Evolutionary conservation across 2,797 vertebrate species (phyloP), one percentile per base, ranked within the genome.

Genomic region (Aeoliscus strigatus): DNA sequence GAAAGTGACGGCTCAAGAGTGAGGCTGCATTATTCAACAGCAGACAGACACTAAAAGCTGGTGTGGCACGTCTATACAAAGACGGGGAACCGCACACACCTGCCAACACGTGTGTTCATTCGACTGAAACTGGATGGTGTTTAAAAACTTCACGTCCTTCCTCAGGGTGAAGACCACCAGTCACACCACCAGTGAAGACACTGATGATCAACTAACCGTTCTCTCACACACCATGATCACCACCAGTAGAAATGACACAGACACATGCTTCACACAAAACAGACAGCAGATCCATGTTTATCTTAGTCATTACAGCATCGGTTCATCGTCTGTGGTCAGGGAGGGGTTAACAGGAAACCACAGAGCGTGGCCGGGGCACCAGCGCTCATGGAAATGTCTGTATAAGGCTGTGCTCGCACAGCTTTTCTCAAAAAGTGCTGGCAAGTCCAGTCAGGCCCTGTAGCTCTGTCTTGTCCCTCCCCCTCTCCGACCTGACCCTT

Each of bases 261-360:
- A 17, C 3, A 2, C 23, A 18, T 8, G 41, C n/a, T 11, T 11
- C 16, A 10, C 13, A 30, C 27, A 13, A 15, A 29, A 30, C 2
- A 3, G 13, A 39, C 52, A 46, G 23, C 4, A 16, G 5, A 46
- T 34, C 1, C 10, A 2, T n/a, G 15, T 33, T 21, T 1, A 9
- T 49, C 18, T 17, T 47, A 3, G 6, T n/a, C n/a, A 5, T 27
- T 38, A 3, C 11, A 18, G 15, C 39, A 58, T 27, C 1, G 43
- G 51, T 34, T 48, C 34, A 18, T 55, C 23, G 27, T 57, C 14
- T 8, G 14, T 23, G 10, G 75, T 43, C 41, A 77, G 43, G 25
- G 24, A 79, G 18, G 82, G 63, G 85, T 88, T 89, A 89, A 90
- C 86, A 88, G 86, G 86, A 88, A 88, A 75, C 66, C 25, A 16